Evolutionary conservation across 1,140 invertebrate species (phyloP), one percentile per base, ranked within the genome.

Genomic region (Holotrichia oblita): DNA sequence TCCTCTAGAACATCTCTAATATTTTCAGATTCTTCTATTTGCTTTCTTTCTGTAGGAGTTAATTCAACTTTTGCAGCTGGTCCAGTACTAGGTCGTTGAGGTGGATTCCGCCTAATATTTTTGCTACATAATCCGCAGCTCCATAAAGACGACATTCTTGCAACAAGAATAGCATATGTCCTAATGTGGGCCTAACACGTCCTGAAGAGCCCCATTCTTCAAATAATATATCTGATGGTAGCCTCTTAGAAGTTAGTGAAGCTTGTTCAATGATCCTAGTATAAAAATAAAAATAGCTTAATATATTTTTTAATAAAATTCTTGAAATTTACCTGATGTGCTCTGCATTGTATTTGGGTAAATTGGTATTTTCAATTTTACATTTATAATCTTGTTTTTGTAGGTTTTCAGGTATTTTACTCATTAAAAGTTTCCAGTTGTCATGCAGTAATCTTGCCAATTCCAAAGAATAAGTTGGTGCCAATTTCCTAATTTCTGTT

Each of bases 131-230:
- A 88, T 96, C 94, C n/a, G 94, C 94, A 40, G 94, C 94, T 89
- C 93, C 88, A 81, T 90, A 94, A 17, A 96, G 88, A 85, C 94
- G 87, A 1, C 91, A 90, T 85, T 92, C 88, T 1, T 89, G 83
- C 12, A 95, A 86, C 55, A 95, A 86, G 17, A 92, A 83, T 3
- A 93, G 85, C n/a, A 96, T 85, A 34, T 88, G 86, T 12, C 87
- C 84, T 3, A 95, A 84, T 0, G 90, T 93, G 7, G 95, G 94
- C 55, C 94, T 89, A 0, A 88, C 86, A 83, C 87, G 89, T 0
- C 94, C 94, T 79, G 93, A 94, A 1, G 93, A 95, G 17, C 93
- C 90, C 95, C 95, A 96, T 88, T 97, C 95, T 48, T 94, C 92
- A 59, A 96, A 88, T 80, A 96, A 89, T 76, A 96, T 92, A 85